Evolutionary conservation across 2,797 vertebrate species (phyloP).

Genomic region (Crypturellus tataupa): DNA sequence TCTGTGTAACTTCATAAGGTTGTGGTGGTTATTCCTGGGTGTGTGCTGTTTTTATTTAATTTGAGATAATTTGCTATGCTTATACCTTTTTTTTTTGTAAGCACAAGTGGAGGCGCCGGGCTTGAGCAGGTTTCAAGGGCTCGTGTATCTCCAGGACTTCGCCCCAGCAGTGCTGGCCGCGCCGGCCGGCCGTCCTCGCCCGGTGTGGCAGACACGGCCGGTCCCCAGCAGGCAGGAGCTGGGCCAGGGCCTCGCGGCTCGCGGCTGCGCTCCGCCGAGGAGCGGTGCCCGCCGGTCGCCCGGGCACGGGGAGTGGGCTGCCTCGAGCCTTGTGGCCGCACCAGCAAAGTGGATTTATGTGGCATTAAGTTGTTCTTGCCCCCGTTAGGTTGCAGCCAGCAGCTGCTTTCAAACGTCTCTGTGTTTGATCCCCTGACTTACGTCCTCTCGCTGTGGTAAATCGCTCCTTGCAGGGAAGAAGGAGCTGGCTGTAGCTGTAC

Average conservation of each 20-base stretch:
- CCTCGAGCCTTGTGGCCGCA: constrained; percentile 23
- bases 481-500: neutral
- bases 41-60: neutral
- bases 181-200: neutral
- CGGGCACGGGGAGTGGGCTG: constrained; percentile 19
- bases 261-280: constrained; percentile 6
- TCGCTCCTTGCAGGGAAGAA: constrained; percentile 27
- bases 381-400: constrained; percentile 53
- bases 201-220: neutral
- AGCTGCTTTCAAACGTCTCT: constrained; percentile 52
- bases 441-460: constrained; percentile 6
- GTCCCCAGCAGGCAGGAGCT: neutral
- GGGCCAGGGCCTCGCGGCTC: constrained; percentile 48
- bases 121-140: neutral
- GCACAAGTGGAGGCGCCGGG: neutral
- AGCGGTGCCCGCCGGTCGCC: neutral
- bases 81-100: neutral
- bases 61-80: neutral
- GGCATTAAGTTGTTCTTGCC: constrained; percentile 53
- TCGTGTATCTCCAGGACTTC: neutral
- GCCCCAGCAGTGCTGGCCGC: neutral
- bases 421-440: constrained; percentile 59
- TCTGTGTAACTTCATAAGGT: neutral
- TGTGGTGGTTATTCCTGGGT: neutral
- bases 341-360: constrained; percentile 58